A percentile compares a stretch with the other conserved stretches of the same genome.
phyloP scores from a whole-genome alignment of 2,888 invertebrate genomes.

The Conomelus anceps region DNA sequence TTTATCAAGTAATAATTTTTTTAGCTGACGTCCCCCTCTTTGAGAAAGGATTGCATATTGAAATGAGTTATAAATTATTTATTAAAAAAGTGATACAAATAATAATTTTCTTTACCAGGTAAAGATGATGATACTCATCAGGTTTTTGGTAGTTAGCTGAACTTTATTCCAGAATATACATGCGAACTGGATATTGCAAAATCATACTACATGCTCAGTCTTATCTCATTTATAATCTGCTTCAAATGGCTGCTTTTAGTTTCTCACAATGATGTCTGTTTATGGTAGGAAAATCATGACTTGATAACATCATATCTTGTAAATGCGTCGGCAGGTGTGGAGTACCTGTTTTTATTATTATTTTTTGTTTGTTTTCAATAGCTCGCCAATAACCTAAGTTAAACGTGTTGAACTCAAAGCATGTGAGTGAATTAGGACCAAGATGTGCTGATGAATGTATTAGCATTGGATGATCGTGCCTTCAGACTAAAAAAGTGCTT shows the following conservation, averaged over 20 bases:
- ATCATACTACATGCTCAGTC: background rate
- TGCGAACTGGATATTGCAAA: too few species aligned
- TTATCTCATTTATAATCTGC: background rate
- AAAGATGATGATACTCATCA: too few species aligned
- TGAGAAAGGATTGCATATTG: too few species aligned
- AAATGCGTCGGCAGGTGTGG: background rate
- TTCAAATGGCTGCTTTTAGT: background rate
- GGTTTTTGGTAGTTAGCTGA: too few species aligned
- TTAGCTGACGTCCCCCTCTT: too few species aligned
- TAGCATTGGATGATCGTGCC: background rate
- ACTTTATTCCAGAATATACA: too few species aligned
- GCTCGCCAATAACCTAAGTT: background rate
- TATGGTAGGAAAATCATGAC: background rate
- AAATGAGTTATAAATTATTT: too few species aligned
- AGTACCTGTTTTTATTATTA: background rate
- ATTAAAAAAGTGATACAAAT: too few species aligned
- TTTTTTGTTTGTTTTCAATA: too few species aligned
- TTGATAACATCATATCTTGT: background rate
- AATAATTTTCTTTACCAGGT: too few species aligned
- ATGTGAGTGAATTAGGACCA: background rate
- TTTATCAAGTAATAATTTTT: too few species aligned
- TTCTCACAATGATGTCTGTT: background rate
- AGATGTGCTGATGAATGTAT: background rate
- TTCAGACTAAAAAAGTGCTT: too few species aligned
- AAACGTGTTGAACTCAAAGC: background rate